These are phyloP conservation scores for Tragelaphus strepsiceros DNA, from an alignment of 2,113 vertebrate genomes.

Conservation along the genomic window DNA sequence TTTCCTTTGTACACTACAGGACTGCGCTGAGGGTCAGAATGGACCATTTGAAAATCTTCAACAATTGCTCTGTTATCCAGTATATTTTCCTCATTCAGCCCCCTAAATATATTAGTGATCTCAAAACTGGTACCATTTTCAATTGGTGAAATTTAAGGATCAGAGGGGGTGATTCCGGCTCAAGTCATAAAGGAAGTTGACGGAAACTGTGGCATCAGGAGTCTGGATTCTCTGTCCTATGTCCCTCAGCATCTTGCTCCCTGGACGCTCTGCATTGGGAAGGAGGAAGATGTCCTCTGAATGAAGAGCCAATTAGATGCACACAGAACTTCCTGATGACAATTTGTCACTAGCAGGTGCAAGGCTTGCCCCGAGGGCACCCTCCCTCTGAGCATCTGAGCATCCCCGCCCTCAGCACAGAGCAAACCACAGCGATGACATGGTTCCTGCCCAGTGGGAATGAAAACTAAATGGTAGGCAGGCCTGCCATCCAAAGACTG, in stretches of 20 bases:
- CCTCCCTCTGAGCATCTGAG: neutral
- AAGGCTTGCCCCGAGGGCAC: neutral
- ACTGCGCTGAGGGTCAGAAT: neutral
- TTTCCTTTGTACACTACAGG: neutral
- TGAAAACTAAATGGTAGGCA: neutral
- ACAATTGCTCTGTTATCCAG: neutral
- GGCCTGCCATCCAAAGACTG: conserved; percentile 14
- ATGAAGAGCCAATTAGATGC: neutral
- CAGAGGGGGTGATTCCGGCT: neutral
- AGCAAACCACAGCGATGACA: neutral
- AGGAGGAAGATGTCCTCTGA: neutral
- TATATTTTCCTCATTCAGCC: neutral
- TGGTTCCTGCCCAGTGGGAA: conserved; percentile 33
- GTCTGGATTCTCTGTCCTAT: neutral
- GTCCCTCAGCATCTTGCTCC: neutral
- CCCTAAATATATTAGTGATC: rapidly evolving
- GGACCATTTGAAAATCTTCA: neutral
- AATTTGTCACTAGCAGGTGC: neutral
- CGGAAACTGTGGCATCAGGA: neutral
- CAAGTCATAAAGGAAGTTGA: neutral
- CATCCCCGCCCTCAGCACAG: neutral
- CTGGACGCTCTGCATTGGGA: neutral
- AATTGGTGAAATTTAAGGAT: neutral
- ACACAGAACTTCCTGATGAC: neutral
- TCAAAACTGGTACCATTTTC: neutral